phyloP scores from a whole-genome alignment of 2,113 vertebrate species.

The Monopterus albus region DNA sequence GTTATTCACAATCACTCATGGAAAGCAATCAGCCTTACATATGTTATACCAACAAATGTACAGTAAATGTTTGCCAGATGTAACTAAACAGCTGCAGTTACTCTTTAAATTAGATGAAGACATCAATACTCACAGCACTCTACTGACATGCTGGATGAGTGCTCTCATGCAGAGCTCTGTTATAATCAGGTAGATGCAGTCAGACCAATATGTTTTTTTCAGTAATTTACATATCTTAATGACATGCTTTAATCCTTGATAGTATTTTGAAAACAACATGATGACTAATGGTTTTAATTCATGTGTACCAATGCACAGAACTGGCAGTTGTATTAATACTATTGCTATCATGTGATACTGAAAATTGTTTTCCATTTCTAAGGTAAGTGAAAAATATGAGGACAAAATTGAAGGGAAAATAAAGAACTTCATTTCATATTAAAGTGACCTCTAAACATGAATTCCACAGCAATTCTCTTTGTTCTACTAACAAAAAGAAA shows the following conservation, averaged over 20 bases:
- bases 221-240: too few species aligned
- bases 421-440: neutral
- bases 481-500: too few species aligned
- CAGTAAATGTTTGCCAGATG: slow-evolving; percentile 31
- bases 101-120: slow-evolving; percentile 27
- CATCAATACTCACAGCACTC: slow-evolving; percentile 27
- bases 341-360: too few species aligned
- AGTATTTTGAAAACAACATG: neutral
- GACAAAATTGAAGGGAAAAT: neutral
- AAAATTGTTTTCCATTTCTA: too few species aligned
- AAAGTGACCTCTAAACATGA: neutral
- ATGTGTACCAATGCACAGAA: neutral
- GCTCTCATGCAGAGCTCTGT: slow-evolving; percentile 20
- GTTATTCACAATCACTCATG: slow-evolving; percentile 27
- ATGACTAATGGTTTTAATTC: slow-evolving; percentile 15
- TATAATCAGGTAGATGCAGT: slow-evolving; percentile 21
- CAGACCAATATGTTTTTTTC: neutral
- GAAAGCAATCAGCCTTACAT: slow-evolving; percentile 22
- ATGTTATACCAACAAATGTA: slow-evolving; percentile 24
- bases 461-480: neutral
- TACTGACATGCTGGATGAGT: neutral
- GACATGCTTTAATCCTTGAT: slow-evolving; percentile 9
- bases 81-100: slow-evolving; percentile 46
- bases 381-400: too few species aligned
- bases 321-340: neutral